Base-by-base conservation (phyloP, 2,888 invertebrate genomes). In the Formica aserva region DNA sequence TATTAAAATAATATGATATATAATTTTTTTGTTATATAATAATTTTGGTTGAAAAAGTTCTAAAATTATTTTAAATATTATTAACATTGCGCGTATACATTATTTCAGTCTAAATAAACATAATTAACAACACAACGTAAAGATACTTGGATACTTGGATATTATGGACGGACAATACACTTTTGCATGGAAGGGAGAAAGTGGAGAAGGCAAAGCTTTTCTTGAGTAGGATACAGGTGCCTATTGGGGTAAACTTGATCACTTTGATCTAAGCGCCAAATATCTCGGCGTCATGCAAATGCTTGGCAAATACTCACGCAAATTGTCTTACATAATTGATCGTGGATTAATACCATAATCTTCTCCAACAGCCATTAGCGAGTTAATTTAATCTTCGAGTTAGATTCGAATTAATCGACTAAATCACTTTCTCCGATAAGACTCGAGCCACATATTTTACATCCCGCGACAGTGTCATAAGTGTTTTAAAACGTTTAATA, bases 251-350 rank as follows among this genome's bases (percentile, higher is more conserved):
- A 77, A 67, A 67, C 29, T 6, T 35, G 26, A 55, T 38, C 2
- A 6, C 26, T 67, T 67, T 38, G n/a, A 67, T n/a, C 22, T 48
- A 65, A 9, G 22, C 1, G 32, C 26, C 76, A 67, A 67, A 77
- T 77, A 67, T 77, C 38, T 67, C 26, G 52, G n/a, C 63, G 8
- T 67, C 67, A 67, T 77, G 67, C 76, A 67, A 75, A 63, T 75
- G 11, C 63, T 75, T 45, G 18, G 63, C 45, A 75, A 65, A 76
- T 22, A 35, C 48, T 76, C 35, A 26, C 66, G 48, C 66, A 76
- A 77, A 77, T 77, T 77, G 67, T 77, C 67, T 67, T 77, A 77
- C 67, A 67, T 52, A 52, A 77, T 77, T 67, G 67, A 55, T 67
- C 67, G 52, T 66, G 26, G 38, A 77, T 67, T 77, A 77, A 77